Evolutionary conservation across 2,888 invertebrate species (phyloP).

Genomic region (Eupithecia exiguata): DNA sequence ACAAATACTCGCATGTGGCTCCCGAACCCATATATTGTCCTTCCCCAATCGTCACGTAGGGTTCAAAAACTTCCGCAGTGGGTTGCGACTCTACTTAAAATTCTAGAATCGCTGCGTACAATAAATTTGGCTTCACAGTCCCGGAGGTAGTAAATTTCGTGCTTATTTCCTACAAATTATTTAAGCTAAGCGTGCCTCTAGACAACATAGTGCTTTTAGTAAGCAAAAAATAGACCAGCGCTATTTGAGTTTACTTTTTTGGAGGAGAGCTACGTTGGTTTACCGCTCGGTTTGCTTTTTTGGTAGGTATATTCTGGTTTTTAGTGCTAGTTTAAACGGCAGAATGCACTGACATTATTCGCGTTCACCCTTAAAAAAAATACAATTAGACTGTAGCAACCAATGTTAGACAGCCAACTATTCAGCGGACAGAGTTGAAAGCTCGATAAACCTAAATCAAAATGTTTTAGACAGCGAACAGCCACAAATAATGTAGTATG

Average conservation of each 20-base stretch:
- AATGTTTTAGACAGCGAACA: slow-evolving; percentile 27
- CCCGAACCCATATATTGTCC: slow-evolving; percentile 12
- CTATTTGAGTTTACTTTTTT: slow-evolving; percentile 25
- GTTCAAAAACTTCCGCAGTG: slow-evolving; percentile 53
- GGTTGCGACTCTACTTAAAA: slow-evolving; percentile 72
- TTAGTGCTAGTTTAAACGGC: too few relatives aligned
- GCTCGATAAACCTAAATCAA: slow-evolving; percentile 36
- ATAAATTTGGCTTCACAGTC: slow-evolving; percentile 72
- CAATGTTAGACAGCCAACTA: not conserved
- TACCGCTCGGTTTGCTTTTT: slow-evolving; percentile 24
- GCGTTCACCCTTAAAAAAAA: too few relatives aligned
- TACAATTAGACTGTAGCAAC: not conserved
- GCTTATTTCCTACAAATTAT: slow-evolving; percentile 76
- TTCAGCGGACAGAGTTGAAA: slow-evolving; percentile 19
- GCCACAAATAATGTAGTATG: slow-evolving; percentile 31
- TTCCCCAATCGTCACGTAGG: slow-evolving; percentile 33
- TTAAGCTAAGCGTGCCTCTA: slow-evolving; percentile 56
- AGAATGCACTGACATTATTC: slow-evolving; percentile 10
- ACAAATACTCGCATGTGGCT: slow-evolving; percentile 13
- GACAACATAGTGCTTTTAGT: slow-evolving; percentile 33
- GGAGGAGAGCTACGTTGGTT: slow-evolving; percentile 27
- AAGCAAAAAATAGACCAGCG: slow-evolving; percentile 36
- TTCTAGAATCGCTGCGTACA: slow-evolving; percentile 73
- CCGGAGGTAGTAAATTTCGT: slow-evolving; percentile 67
- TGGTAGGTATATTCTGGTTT: slow-evolving; percentile 17